phyloP scores from a whole-genome alignment of 2,888 invertebrate species.

The Rhyacophila evoluta region DNA sequence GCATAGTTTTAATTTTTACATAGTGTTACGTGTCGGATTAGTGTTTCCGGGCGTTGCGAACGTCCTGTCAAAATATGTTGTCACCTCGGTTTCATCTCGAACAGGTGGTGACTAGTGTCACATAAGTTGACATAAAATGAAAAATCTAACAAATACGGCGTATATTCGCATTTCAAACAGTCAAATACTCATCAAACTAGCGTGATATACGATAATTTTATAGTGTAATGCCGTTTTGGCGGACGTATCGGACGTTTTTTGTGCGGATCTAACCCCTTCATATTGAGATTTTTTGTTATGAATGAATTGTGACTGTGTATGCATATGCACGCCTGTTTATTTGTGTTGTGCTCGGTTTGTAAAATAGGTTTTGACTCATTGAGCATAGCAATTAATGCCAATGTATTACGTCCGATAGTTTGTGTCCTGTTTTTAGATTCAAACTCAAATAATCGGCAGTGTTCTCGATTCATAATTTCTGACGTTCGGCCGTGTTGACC shows the following conservation, averaged over 20 bases:
- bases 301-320: constrained; percentile 39
- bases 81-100: constrained; percentile 64
- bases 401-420: constrained; percentile 37
- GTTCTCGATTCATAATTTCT: constrained; percentile 31
- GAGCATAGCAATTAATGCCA: constrained; percentile 34
- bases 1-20: constrained; percentile 34
- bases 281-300: constrained; percentile 43
- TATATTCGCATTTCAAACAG: not conserved
- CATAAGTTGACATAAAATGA: constrained; percentile 49
- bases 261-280: constrained; percentile 31
- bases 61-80: constrained; percentile 42
- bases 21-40: constrained; percentile 36
- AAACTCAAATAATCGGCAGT: not conserved
- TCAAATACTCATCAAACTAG: not conserved
- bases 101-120: constrained; percentile 66
- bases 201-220: constrained; percentile 13
- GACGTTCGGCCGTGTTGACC: constrained; percentile 34
- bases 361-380: constrained; percentile 43
- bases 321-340: constrained; percentile 39
- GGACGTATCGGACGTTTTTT: not conserved
- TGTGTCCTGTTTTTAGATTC: constrained; percentile 28
- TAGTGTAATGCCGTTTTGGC: not conserved
- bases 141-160: constrained; percentile 28
- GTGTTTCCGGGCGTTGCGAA: not conserved
- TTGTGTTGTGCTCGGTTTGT: constrained; percentile 32